Evolutionary conservation across 2,113 vertebrate species (phyloP), one percentile per base, ranked within the genome.

Genomic region (Pteropus alecto): DNA sequence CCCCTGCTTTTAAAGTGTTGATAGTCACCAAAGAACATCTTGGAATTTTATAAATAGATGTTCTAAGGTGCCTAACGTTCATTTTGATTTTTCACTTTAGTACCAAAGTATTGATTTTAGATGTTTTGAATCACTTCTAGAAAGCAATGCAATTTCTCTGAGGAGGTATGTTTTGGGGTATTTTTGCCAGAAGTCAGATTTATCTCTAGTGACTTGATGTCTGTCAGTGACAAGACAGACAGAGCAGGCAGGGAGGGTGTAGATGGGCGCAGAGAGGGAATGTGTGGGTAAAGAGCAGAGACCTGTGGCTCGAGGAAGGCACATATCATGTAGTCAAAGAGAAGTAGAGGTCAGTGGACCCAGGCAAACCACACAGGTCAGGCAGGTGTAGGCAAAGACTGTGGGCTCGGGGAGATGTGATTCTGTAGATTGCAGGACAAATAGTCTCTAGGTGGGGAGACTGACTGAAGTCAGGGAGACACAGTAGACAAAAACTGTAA

Each of bases 61-160:
- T 51, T 51, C 7, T 85, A 60, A 68, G 87, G 21, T 87, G 16
- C 12, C 56, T 90, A 93, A 93, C 56, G 33, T 90, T 97, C 84
- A 78, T n/a, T 96, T 94, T 89, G 41, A 90, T 93, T 87, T 87
- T 87, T 92, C 74, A 93, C 70, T 82, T 97, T 65, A 74, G 28
- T 87, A 79, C 28, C 38, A 96, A 83, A 82, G n/a, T 84, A 91
- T 90, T 81, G 61, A 81, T 71, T 85, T 81, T 73, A 85, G 85
- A 90, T 51, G n/a, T 73, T 90, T 24, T 18, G 11, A 87, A 67
- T 94, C 84, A 84, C 70, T 60, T 82, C 60, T 92, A 76, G 35
- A 79, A 95, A 95, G 87, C 48, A 74, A 83, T 22, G 73, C 3
- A 79, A 61, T 38, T 79, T 92, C 78, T 93, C 46, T 83, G 33